phyloP scores from a whole-genome alignment of 2,113 vertebrate genomes.

The Epinephelus fuscoguttatus region DNA sequence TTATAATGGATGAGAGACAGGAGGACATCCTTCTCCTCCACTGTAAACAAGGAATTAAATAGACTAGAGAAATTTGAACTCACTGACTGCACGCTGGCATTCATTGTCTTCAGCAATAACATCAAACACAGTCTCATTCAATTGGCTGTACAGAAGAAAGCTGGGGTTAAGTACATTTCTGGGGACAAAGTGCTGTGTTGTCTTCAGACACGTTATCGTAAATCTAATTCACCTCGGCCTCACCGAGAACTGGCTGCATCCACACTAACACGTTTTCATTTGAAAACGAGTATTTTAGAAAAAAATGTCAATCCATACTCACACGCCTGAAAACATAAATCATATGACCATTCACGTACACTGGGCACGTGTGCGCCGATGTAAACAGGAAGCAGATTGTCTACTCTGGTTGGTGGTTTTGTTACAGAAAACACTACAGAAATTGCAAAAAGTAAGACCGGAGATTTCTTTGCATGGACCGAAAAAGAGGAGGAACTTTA shows the following conservation, averaged over 20 bases:
- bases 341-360: too few relatives aligned
- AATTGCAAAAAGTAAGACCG: too few relatives aligned
- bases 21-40: constrained; percentile 28
- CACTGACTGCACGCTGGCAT: constrained; percentile 55
- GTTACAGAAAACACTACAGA: too few relatives aligned
- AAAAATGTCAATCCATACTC: too few relatives aligned
- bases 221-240: constrained; percentile 33
- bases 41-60: constrained; percentile 75
- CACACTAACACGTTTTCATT: too few relatives aligned
- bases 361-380: too few relatives aligned
- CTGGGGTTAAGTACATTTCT: constrained; percentile 47
- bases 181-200: constrained; percentile 76
- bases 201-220: constrained; percentile 43
- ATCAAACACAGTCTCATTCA: constrained; percentile 57
- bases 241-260: constrained; percentile 7
- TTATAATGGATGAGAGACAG: constrained; percentile 24
- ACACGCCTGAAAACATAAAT: too few relatives aligned
- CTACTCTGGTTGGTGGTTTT: too few relatives aligned
- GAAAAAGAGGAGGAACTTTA: too few relatives aligned
- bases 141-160: constrained; percentile 40
- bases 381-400: too few relatives aligned
- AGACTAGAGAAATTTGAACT: constrained; percentile 33
- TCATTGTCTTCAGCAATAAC: constrained; percentile 80
- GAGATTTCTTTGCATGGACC: too few relatives aligned
- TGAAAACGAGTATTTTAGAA: too few relatives aligned